phyloP scores from a whole-genome alignment of 2,113 vertebrate species.

The Scalopus aquaticus region DNA sequence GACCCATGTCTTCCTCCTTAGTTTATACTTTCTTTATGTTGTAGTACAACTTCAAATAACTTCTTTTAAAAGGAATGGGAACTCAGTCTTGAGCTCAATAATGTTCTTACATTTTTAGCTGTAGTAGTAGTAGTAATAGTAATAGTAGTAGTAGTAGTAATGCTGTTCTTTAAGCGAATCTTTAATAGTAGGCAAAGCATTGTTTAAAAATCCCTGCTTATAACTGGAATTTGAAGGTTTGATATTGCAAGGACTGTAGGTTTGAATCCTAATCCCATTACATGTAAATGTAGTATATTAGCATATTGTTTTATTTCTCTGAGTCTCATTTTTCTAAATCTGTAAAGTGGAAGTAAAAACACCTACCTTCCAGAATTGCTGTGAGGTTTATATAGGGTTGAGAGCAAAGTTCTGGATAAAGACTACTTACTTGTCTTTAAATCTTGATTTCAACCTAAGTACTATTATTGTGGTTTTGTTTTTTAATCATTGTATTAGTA shows the following conservation, averaged over 20 bases:
- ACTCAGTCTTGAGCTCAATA: neutral
- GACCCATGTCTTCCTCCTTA: neutral
- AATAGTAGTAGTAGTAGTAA: neutral
- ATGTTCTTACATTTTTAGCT: neutral
- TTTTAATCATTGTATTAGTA: neutral
- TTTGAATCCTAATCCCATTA: neutral
- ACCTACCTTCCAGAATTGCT: neutral
- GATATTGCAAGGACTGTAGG: neutral
- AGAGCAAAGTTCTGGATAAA: neutral
- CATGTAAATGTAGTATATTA: neutral
- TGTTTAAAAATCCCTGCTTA: neutral
- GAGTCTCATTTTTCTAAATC: neutral
- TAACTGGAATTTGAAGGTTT: too few relatives aligned
- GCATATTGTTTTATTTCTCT: slow-evolving; percentile 6
- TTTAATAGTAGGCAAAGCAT: neutral
- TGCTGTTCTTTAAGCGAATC: neutral
- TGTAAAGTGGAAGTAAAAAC: neutral
- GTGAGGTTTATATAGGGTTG: neutral
- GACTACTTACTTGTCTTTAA: neutral
- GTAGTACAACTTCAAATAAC: neutral
- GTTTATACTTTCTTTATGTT: neutral
- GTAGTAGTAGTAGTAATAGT: neutral
- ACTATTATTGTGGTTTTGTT: neutral
- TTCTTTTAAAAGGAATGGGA: neutral
- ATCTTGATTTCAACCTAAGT: neutral